phyloP scores from a whole-genome alignment of 2,113 vertebrate species.

The Grus americana region DNA sequence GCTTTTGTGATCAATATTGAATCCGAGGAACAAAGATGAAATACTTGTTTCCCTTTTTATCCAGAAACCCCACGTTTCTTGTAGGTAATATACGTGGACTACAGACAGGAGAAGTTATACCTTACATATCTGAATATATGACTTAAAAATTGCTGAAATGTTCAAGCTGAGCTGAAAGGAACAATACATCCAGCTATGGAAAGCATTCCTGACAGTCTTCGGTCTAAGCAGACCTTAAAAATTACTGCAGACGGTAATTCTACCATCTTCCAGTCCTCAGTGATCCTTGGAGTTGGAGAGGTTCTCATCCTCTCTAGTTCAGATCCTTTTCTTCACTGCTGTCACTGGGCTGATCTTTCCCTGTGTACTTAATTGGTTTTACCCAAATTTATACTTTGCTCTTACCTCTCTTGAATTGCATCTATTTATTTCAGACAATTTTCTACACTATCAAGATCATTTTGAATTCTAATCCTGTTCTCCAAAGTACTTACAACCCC shows the following conservation, averaged over 20 bases:
- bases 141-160: neutral
- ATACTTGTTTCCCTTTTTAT: neutral
- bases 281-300: neutral
- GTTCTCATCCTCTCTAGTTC: neutral
- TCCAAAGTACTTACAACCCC: slow-evolving; percentile 24
- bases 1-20: neutral
- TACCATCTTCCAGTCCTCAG: neutral
- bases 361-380: neutral
- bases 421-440: neutral
- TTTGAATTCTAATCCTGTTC: slow-evolving; percentile 17
- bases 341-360: neutral
- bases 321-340: neutral
- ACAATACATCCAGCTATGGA: neutral
- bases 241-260: neutral
- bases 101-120: neutral
- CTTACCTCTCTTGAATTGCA: neutral
- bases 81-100: neutral
- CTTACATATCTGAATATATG: neutral
- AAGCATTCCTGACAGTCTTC: neutral
- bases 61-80: neutral
- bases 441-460: neutral
- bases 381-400: neutral
- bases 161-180: neutral
- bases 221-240: neutral
- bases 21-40: neutral